phyloP scores from a whole-genome alignment of 2,113 vertebrate species.

The Anolis carolinensis region DNA sequence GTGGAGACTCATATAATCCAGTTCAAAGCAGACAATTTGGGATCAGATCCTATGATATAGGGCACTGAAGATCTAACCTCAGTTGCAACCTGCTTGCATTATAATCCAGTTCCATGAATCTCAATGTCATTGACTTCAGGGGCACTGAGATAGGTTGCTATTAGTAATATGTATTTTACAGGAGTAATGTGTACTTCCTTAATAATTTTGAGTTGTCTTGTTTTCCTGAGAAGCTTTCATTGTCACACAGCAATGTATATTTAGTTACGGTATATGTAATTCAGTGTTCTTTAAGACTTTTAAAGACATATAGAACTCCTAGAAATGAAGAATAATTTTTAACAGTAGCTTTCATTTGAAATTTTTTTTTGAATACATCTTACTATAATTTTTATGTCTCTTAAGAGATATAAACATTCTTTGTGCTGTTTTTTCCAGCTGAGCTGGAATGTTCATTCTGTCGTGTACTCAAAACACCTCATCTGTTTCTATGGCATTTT shows the following conservation, averaged over 20 bases:
- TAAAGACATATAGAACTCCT: neutral
- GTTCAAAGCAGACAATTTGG: no score
- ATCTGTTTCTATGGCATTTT: conserved; percentile 33
- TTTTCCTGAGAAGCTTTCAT: conserved; percentile 9
- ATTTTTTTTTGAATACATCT: conserved; percentile 26
- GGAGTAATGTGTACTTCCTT: neutral
- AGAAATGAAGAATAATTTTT: neutral
- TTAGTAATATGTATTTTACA: neutral
- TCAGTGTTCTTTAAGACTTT: neutral
- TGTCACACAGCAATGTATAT: conserved; percentile 19
- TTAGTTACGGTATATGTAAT: conserved; percentile 13
- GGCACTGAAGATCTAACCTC: neutral
- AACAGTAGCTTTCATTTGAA: neutral
- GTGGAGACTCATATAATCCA: no score
- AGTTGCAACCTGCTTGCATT: neutral
- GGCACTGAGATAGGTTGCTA: neutral
- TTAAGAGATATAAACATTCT: conserved; percentile 29
- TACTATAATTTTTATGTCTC: conserved; percentile 36
- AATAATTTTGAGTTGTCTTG: neutral
- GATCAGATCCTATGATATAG: no score
- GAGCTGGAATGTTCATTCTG: neutral
- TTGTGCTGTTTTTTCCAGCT: conserved; percentile 2
- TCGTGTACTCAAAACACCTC: conserved; percentile 6
- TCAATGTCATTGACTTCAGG: neutral
- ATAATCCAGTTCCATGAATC: neutral